These are phyloP conservation scores for Zygogramma bicolorata DNA, from an alignment of 2,888 invertebrate genomes.

Conservation along the genomic window DNA sequence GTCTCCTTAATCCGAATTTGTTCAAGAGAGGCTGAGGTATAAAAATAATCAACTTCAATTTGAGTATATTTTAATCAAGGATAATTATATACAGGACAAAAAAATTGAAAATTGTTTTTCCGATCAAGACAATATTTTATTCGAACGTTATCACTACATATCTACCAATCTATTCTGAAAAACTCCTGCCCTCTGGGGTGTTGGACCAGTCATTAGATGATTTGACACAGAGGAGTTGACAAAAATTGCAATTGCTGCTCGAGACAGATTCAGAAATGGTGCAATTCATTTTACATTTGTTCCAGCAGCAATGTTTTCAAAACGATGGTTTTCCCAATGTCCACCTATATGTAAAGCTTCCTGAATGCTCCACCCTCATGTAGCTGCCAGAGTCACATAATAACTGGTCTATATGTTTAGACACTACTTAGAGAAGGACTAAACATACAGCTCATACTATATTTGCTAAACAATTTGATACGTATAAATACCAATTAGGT, in stretches of 20 bases:
- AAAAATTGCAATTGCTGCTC: not conserved
- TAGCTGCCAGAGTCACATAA: not conserved
- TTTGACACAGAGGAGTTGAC: not conserved
- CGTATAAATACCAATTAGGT: slow-evolving; percentile 61
- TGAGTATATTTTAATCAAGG: slow-evolving; percentile 53
- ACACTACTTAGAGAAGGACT: slow-evolving; percentile 28
- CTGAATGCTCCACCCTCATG: not conserved
- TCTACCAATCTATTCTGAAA: slow-evolving; percentile 58
- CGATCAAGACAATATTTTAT: slow-evolving; percentile 47
- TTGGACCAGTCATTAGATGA: slow-evolving; percentile 5
- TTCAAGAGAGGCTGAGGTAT: slow-evolving; percentile 2
- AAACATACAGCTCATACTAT: slow-evolving; percentile 41
- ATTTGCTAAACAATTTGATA: slow-evolving; percentile 53
- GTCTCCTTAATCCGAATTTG: too few relatives aligned
- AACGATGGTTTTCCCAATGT: not conserved
- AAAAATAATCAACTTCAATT: slow-evolving; percentile 32
- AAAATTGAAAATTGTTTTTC: slow-evolving; percentile 63
- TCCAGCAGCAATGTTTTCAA: not conserved
- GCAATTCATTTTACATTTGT: not conserved
- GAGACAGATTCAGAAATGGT: not conserved
- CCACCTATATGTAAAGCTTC: not conserved
- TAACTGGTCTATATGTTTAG: slow-evolving; percentile 31
- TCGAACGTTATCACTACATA: slow-evolving; percentile 57
- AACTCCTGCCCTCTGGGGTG: slow-evolving; percentile 29
- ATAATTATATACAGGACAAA: slow-evolving; percentile 57